Base-by-base conservation (phyloP, 1,140 invertebrate genomes). In the Eupristina koningsbergeri region DNA sequence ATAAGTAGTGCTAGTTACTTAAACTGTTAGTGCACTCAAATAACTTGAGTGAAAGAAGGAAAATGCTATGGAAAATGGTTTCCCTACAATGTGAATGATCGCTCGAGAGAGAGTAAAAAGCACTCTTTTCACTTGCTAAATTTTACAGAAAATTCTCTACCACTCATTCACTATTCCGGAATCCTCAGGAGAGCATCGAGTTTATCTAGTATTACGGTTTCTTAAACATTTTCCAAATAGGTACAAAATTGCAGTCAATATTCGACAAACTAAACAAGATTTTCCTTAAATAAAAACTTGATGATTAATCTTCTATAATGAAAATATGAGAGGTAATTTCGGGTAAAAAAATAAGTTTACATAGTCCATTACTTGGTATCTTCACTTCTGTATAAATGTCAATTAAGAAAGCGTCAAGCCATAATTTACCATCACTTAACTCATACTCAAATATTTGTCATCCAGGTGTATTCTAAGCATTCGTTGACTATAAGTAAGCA, bases 371-470 rank as follows among this genome's bases (percentile, higher is more conserved):
- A n/a, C n/a, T 26, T 11, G 19, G 17, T 53, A 26, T 1, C 29
- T 31, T 53, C 73, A 15, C 0, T 31, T 15, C n/a, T 47, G 0
- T 17, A 7, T 3, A n/a, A 29, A 13, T 1, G 2, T 75, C 9
- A 34, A 31, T 53, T 71, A 19, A 34, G 13, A 1, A 71, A 29
- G 22, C 63, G 13, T 41, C 26, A 36, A 7, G 26, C 26, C 31
- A 71, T 71, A 83, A 71, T 34, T 71, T 64, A 45, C 11, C n/a
- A 29, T 22, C 34, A 11, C 17, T 58, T 77, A 78, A 83, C 75
- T 15, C 45, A 34, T 19, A 41, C 63, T 53, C 64, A 69, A 83
- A 78, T 82, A 67, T 83, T 77, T 78, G 75, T 83, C 36, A 58
- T 69, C 22, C 63, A 64, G 11, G 74, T 31, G 45, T 29, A 3